phyloP scores from a whole-genome alignment of 2,113 vertebrate species.

The Sceloporus tristichus region DNA sequence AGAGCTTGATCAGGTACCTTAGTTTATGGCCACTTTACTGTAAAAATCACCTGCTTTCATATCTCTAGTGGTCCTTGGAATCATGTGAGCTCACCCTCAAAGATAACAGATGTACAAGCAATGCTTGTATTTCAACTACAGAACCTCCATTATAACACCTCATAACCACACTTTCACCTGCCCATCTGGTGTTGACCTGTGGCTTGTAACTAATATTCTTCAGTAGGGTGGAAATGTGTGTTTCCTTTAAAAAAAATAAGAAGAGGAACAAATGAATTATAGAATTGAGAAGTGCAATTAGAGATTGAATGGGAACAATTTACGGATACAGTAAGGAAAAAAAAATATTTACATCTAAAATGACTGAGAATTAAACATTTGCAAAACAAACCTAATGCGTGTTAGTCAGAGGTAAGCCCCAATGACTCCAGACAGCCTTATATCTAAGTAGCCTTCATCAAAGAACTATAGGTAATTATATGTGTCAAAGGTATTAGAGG shows the following conservation, averaged over 20 bases:
- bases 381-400: not conserved
- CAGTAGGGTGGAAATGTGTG: slow-evolving; percentile 37
- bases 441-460: too few species aligned
- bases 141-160: slow-evolving; percentile 74
- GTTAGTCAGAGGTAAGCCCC: not conserved
- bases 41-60: slow-evolving; percentile 68
- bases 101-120: slow-evolving; percentile 73
- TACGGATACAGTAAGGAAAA: not conserved
- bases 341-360: not conserved
- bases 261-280: slow-evolving; percentile 65
- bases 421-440: not conserved
- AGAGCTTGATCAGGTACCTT: too few species aligned
- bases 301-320: fast-evolving
- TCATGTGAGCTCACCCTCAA: slow-evolving; percentile 67
- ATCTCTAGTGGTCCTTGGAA: slow-evolving; percentile 64
- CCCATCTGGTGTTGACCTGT: slow-evolving; percentile 82
- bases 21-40: slow-evolving; percentile 61
- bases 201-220: slow-evolving; percentile 71
- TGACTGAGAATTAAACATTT: not conserved
- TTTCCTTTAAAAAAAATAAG: slow-evolving; percentile 65
- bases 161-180: slow-evolving; percentile 83
- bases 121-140: slow-evolving; percentile 73
- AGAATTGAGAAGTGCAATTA: not conserved
- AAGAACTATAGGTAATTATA: too few species aligned
- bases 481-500: too few species aligned